Conservation (phyloP, 1,140 invertebrate species). For the Lordiphosa clarofinis region DNA sequence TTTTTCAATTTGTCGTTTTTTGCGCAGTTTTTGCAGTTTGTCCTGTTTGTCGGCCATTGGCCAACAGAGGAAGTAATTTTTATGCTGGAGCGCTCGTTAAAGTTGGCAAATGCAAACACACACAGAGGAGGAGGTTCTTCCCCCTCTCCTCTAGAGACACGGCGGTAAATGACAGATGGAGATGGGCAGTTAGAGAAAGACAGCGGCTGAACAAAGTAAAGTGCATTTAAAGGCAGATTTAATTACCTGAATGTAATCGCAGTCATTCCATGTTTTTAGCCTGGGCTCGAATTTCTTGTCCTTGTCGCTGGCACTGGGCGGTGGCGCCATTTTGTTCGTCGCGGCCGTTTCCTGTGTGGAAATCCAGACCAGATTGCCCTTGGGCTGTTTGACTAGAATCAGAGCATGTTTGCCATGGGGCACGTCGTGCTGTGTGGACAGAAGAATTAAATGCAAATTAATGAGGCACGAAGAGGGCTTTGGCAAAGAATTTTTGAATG, state of each 20-base stretch:
- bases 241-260: slow-evolving; percentile 88
- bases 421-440: slow-evolving; percentile 85
- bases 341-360: slow-evolving; percentile 83
- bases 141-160: background rate
- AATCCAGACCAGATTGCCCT: slow-evolving; percentile 90
- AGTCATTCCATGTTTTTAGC: slow-evolving; percentile 88
- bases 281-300: slow-evolving; percentile 80
- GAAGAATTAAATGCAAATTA: slow-evolving; percentile 70
- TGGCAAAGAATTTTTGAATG: slow-evolving; percentile 17
- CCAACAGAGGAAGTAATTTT: slow-evolving; percentile 66
- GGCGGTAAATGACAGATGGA: slow-evolving; percentile 5
- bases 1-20: slow-evolving; percentile 73
- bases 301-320: slow-evolving; percentile 71
- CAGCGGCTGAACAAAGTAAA: slow-evolving; percentile 17
- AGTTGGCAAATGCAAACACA: slow-evolving; percentile 54
- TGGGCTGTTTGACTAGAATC: slow-evolving; percentile 89
- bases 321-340: slow-evolving; percentile 57
- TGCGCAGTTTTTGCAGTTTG: slow-evolving; percentile 48
- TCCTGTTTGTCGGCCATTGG: slow-evolving; percentile 51
- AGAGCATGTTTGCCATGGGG: slow-evolving; percentile 91
- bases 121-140: slow-evolving; percentile 12
- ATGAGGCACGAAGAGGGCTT: slow-evolving; percentile 39
- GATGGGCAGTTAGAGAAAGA: slow-evolving; percentile 15
- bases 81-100: slow-evolving; percentile 62
- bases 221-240: slow-evolving; percentile 66